Evolutionary conservation across 1,140 invertebrate species (phyloP).

Genomic region (Aphaenogaster ashmeadi): DNA sequence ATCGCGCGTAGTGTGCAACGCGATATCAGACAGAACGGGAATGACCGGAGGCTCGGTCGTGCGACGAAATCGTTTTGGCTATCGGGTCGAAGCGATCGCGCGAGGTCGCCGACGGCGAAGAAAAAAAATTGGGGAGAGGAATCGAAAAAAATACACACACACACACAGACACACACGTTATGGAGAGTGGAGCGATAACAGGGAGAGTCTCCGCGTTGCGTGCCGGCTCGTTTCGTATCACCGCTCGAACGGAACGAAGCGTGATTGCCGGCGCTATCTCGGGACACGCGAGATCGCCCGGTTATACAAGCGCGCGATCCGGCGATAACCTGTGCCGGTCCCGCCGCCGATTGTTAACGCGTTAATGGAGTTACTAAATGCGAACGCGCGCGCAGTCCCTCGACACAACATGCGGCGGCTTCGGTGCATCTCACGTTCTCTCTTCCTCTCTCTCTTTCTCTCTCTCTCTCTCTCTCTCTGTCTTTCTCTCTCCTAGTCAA

Average conservation of each 20-base stretch:
- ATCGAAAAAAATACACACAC: not conserved
- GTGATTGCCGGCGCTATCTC: conserved; percentile 63
- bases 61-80: conserved; percentile 27
- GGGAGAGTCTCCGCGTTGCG: conserved; percentile 35
- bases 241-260: conserved; percentile 58
- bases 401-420: not conserved
- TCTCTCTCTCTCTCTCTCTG: not conserved
- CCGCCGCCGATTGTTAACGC: conserved; percentile 68
- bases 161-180: not conserved
- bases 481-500: not conserved
- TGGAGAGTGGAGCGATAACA: not conserved
- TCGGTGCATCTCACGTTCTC: conserved; percentile 11
- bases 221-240: conserved; percentile 56
- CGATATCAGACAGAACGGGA: not conserved
- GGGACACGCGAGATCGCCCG: conserved; percentile 60
- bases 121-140: conserved; percentile 1
- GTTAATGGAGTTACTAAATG: conserved; percentile 72
- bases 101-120: not conserved
- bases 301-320: conserved; percentile 33
- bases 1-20: not conserved
- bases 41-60: not conserved
- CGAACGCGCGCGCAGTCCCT: conserved; percentile 42
- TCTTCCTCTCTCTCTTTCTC: not conserved
- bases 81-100: conserved; percentile 1
- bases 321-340: conserved; percentile 44